Evolutionary conservation across 92 coral and sea anemone species (phyloP).

Genomic region (Bergia sp.): DNA sequence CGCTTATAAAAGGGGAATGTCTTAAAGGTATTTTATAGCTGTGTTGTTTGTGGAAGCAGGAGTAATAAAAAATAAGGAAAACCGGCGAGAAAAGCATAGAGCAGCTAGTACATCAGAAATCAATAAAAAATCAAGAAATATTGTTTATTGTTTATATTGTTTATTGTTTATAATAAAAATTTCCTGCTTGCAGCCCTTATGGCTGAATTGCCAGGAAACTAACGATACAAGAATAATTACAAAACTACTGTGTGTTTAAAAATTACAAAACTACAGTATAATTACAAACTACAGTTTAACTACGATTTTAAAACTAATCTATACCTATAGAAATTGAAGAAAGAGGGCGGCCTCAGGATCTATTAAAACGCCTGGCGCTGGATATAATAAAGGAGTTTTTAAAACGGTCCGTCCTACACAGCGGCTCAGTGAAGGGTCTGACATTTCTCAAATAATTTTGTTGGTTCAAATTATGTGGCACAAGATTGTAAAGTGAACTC

Average conservation of each 20-base stretch:
- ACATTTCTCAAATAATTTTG: background rate
- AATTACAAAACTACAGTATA: background rate
- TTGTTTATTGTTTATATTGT: no score
- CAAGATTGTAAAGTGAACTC: conserved; percentile 27
- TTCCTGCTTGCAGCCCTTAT: conserved; percentile 2
- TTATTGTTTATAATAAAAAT: background rate
- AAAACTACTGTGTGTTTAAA: no score
- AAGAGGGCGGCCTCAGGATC: conserved; percentile 1
- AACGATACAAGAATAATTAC: background rate
- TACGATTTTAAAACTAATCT: background rate
- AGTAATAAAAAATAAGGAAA: no score
- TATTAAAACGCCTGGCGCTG: conserved; percentile 24
- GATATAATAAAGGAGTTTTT: conserved; percentile 36
- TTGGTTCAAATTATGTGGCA: conserved; percentile 26
- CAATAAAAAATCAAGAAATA: no score
- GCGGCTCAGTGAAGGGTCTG: conserved; percentile 23
- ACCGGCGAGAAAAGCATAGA: no score
- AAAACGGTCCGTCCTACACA: conserved; percentile 34
- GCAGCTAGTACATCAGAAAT: no score
- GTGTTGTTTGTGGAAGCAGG: no score
- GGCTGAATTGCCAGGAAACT: conserved; percentile 5
- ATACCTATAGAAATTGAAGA: background rate
- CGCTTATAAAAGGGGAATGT: no score
- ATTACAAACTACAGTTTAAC: background rate
- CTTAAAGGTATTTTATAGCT: no score